These are phyloP conservation scores for Heteractis magnifica DNA, from an alignment of 92 coral and sea anemone species.

Conservation along the genomic window DNA sequence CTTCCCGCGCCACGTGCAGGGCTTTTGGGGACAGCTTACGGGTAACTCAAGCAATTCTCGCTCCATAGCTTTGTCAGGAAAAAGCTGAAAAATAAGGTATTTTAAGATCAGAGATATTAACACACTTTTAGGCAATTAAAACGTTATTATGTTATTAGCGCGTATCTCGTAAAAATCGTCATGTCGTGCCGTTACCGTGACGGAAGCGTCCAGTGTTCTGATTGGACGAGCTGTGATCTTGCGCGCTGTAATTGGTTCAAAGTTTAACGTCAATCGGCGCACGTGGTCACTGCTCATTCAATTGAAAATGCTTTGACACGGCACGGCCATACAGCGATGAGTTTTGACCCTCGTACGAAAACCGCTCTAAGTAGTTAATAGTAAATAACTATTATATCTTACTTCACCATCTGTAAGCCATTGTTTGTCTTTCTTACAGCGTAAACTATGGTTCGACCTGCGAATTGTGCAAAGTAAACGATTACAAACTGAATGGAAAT, in stretches of 20 bases:
- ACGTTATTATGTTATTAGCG: not conserved
- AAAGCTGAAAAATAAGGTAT: conserved; percentile 26
- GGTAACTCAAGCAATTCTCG: conserved; percentile 27
- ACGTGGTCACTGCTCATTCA: too few species aligned
- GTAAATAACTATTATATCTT: not conserved
- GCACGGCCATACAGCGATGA: not conserved
- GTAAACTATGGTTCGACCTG: conserved; percentile 4
- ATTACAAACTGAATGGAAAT: not conserved
- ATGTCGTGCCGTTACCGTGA: too few species aligned
- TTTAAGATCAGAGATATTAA: not conserved
- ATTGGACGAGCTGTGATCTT: too few species aligned
- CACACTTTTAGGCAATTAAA: not conserved
- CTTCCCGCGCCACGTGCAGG: conserved; percentile 52
- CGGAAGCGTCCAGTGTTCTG: too few species aligned
- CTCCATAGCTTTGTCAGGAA: conserved; percentile 45
- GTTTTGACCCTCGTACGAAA: not conserved
- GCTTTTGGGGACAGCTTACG: conserved; percentile 38
- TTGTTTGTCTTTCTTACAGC: conserved; percentile 9
- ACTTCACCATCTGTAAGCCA: conserved; percentile 19
- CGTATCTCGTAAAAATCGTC: too few species aligned
- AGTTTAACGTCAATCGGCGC: too few species aligned
- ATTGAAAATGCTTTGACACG: too few species aligned
- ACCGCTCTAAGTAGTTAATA: not conserved
- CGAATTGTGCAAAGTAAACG: not conserved
- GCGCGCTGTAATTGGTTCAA: too few species aligned